A percentile compares a stretch with the other conserved stretches of the same genome.
Evolutionary conservation across 2,113 vertebrate species (phyloP).

Genomic region (Apodemus sylvaticus): DNA sequence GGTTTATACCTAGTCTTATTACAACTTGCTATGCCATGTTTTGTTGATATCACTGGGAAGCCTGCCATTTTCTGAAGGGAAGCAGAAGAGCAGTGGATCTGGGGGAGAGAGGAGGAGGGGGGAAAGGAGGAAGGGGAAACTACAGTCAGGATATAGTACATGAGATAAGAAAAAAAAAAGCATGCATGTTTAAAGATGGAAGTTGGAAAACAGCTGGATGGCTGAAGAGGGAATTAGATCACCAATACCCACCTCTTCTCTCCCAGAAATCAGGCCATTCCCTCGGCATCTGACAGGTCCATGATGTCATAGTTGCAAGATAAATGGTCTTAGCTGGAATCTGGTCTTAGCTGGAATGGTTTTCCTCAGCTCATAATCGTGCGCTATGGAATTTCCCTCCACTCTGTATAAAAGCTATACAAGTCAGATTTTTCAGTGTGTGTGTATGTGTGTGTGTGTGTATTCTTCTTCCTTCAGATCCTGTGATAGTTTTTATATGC

Average conservation of each 20-base stretch:
- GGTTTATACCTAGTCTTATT: too few relatives aligned
- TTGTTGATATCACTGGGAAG: too few relatives aligned
- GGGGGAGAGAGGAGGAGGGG: not conserved
- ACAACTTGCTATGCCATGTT: too few relatives aligned
- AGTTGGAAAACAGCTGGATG: not conserved
- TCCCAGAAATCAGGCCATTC: not conserved
- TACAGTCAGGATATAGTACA: too few relatives aligned
- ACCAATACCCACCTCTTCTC: not conserved
- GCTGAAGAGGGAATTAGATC: not conserved
- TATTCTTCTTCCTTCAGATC: not conserved
- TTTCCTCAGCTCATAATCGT: too few relatives aligned
- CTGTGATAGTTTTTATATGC: too few relatives aligned
- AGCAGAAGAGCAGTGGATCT: too few relatives aligned
- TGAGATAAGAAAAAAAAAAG: too few relatives aligned
- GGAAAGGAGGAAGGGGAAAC: not conserved
- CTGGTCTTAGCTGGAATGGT: too few relatives aligned
- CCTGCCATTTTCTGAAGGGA: too few relatives aligned
- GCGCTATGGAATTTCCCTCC: not conserved
- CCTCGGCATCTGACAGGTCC: not conserved
- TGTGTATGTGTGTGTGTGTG: too few relatives aligned
- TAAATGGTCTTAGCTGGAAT: not conserved
- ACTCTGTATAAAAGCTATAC: not conserved
- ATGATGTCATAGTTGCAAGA: not conserved
- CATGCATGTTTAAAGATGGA: not conserved
- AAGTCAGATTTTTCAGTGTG: not conserved